A percentile compares a stretch with the other conserved stretches of the same genome.
Conservation (phyloP, 2,113 vertebrate species). For the Strix aluco region DNA sequence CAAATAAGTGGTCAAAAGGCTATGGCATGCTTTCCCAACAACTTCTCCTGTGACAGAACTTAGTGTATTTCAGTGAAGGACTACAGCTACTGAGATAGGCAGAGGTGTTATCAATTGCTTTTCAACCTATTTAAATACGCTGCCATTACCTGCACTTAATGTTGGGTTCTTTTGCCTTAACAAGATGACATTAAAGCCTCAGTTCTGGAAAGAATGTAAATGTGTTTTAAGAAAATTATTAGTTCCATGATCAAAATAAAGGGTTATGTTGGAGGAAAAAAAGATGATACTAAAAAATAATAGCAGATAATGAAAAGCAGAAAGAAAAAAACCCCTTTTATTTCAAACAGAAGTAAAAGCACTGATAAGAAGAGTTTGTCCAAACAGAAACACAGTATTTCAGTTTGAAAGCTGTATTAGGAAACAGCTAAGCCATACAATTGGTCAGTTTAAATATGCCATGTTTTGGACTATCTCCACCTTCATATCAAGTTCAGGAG, state of each 20-base stretch:
- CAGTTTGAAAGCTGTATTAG: neutral
- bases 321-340: neutral
- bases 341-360: neutral
- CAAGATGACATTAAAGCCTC: neutral
- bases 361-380: neutral
- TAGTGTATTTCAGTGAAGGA: neutral
- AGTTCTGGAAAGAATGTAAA: neutral
- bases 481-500: neutral
- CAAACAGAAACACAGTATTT: neutral
- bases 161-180: neutral
- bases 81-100: neutral
- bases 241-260: neutral
- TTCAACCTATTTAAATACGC: neutral
- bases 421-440: neutral
- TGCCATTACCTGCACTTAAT: neutral
- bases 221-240: neutral
- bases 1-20: neutral
- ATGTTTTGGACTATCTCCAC: neutral
- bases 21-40: neutral
- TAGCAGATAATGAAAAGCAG: neutral
- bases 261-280: neutral
- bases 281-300: neutral
- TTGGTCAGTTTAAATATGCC: neutral
- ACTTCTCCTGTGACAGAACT: neutral
- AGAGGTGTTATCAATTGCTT: neutral